These are phyloP conservation scores for Ceramica pisi DNA, from an alignment of 2,888 invertebrate genomes.

Conservation along the genomic window DNA sequence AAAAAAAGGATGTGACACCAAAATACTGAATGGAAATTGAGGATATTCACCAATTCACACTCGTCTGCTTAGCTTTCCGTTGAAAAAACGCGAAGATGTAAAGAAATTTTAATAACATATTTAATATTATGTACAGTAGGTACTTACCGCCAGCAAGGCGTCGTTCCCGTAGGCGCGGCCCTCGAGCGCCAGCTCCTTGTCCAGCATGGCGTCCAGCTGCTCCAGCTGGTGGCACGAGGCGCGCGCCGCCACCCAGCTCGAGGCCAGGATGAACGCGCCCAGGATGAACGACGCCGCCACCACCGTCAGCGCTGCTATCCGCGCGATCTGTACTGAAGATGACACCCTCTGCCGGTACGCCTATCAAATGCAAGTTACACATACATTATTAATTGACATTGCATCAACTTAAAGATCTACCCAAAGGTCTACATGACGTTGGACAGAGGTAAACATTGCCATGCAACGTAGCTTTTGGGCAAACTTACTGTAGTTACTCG, in stretches of 20 bases:
- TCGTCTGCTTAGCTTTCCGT: neutral
- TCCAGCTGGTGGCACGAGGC: conserved; percentile 95
- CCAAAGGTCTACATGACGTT: neutral
- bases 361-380: conserved; percentile 87
- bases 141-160: conserved; percentile 93
- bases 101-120: neutral
- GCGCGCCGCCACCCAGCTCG: conserved; percentile 95
- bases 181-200: conserved; percentile 93
- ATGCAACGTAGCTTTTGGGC: too few relatives aligned
- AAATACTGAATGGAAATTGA: neutral
- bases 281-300: conserved; percentile 95
- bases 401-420: neutral
- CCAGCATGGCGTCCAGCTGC: conserved; percentile 92
- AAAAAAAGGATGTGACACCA: too few relatives aligned
- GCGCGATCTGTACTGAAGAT: conserved; percentile 96
- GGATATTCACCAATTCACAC: neutral
- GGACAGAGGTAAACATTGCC: too few relatives aligned
- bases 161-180: conserved; percentile 91
- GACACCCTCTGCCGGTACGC: conserved; percentile 94
- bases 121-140: neutral
- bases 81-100: neutral
- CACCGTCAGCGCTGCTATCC: conserved; percentile 95
- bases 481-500: too few relatives aligned
- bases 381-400: neutral
- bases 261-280: conserved; percentile 95